These are phyloP conservation scores for Blennius ocellaris DNA, from an alignment of 2,113 vertebrate species.

Conservation along the genomic window DNA sequence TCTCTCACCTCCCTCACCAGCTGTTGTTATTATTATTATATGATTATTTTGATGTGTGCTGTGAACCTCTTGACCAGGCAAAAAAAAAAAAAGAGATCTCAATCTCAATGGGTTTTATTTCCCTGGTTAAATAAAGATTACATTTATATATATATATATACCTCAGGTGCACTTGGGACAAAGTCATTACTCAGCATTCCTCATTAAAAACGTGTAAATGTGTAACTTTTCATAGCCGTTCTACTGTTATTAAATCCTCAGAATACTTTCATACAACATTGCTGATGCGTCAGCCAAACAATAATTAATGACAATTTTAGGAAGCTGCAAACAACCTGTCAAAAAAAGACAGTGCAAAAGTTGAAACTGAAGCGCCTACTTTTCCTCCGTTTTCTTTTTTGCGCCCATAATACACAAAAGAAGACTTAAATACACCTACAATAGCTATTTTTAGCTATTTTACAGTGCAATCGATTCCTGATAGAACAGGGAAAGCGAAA, in stretches of 20 bases:
- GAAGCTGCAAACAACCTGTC: neutral
- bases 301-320: no score
- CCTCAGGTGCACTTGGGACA: neutral
- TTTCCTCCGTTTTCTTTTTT: constrained; percentile 27
- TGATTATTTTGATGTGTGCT: no score
- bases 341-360: neutral
- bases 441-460: neutral
- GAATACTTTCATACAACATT: neutral
- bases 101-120: no score
- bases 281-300: neutral
- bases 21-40: neutral
- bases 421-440: neutral
- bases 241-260: neutral
- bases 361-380: neutral
- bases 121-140: no score
- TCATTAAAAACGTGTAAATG: neutral
- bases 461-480: neutral
- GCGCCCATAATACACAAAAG: constrained; percentile 29
- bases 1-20: neutral
- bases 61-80: no score
- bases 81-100: no score
- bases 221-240: neutral
- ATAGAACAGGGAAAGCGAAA: neutral
- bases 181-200: neutral
- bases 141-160: no score